A percentile compares a stretch with the other conserved stretches of the same genome.
phyloP scores from a whole-genome alignment of 2,888 invertebrate species.

The Tenodera sinensis region DNA sequence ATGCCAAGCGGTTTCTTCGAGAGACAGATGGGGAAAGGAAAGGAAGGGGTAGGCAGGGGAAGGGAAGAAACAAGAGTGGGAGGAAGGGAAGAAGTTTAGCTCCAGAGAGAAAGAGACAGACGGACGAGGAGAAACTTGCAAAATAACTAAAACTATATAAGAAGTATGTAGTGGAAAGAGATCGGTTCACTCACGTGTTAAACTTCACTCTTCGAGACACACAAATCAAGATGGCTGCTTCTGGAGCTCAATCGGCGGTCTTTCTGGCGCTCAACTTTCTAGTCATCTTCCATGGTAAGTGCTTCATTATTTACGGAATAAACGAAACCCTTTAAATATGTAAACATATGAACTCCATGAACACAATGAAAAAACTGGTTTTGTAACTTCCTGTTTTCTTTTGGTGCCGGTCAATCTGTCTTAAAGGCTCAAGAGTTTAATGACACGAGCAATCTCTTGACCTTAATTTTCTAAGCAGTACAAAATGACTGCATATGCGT shows the following conservation, averaged over 20 bases:
- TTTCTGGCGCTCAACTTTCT: neutral
- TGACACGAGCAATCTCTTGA: no score
- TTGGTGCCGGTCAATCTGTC: no score
- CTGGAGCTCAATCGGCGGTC: neutral
- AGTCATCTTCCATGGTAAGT: neutral
- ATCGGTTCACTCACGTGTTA: neutral
- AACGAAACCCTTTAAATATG: no score
- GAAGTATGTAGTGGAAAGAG: neutral
- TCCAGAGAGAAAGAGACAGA: neutral
- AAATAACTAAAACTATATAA: conserved; percentile 7
- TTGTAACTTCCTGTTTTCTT: no score
- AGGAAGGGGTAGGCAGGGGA: neutral
- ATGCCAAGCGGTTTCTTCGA: neutral
- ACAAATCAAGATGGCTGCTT: neutral
- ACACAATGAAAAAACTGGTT: no score
- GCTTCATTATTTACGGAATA: no score
- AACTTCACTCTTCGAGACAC: neutral
- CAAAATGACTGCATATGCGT: no score
- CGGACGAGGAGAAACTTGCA: neutral
- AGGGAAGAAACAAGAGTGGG: neutral
- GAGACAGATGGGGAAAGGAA: neutral
- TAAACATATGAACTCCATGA: no score
- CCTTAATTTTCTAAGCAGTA: no score
- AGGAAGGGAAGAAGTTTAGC: neutral
- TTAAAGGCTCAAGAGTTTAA: no score